phyloP scores from a whole-genome alignment of 2,888 invertebrate genomes.

The Coleophora deauratella region DNA sequence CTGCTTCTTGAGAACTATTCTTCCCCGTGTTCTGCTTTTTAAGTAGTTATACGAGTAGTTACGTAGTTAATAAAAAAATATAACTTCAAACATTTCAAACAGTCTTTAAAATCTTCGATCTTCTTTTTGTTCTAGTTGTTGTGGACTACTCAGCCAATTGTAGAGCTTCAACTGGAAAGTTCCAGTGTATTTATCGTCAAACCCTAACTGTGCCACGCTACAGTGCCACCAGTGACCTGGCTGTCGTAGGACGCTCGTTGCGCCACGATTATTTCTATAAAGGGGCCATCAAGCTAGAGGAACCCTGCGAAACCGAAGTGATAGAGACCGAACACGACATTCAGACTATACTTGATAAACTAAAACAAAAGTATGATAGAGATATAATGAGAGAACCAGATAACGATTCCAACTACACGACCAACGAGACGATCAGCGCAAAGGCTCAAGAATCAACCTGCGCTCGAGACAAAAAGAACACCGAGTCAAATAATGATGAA shows the following conservation, averaged over 20 bases:
- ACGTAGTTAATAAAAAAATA: too few species aligned
- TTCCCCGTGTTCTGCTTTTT: too few species aligned
- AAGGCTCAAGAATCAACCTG: conserved; percentile 18
- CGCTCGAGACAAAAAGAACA: too few species aligned
- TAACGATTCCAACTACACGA: too few species aligned
- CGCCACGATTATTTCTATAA: conserved; percentile 50
- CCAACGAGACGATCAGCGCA: conserved; percentile 3
- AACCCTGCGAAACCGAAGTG: conserved; percentile 23
- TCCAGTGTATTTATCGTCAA: conserved; percentile 70
- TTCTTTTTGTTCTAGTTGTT: conserved; percentile 55
- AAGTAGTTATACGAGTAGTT: too few species aligned
- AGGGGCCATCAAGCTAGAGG: conserved; percentile 35
- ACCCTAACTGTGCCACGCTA: conserved; percentile 42
- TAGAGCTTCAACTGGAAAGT: conserved; percentile 70
- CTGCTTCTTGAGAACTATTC: too few species aligned
- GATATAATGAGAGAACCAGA: conserved; percentile 37
- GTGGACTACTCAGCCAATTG: conserved; percentile 58
- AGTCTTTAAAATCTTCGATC: background rate
- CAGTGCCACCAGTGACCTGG: conserved; percentile 34
- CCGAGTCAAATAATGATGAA: conserved; percentile 11
- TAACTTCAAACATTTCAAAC: too few species aligned
- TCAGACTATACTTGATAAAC: conserved; percentile 28
- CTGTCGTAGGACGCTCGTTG: conserved; percentile 37
- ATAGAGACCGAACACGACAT: conserved; percentile 35
- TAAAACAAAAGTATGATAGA: conserved; percentile 33